Evolutionary conservation across 2,888 invertebrate species (phyloP), one percentile per base, ranked within the genome.

Genomic region (Dilophus febrilis): DNA sequence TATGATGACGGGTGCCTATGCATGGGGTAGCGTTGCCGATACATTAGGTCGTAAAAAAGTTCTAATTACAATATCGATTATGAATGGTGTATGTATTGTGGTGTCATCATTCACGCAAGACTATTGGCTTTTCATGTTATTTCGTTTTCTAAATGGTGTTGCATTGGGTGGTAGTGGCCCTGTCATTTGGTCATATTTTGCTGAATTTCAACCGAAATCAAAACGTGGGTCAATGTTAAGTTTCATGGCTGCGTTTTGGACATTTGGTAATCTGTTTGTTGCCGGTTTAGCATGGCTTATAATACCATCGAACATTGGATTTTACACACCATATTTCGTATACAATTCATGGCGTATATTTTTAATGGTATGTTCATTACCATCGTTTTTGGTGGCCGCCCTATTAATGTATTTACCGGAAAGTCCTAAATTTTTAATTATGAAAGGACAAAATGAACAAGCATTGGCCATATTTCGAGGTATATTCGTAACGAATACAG

Each of bases 191-290:
- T 85, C 90, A 17, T 91, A 91, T 64, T 91, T 87, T 63, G 86
- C 87, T 44, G 91, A 91, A 65, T 91, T 91, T 63, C 90, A 91
- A 64, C 88, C 90, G 42, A 87, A 85, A 64, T 71, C 79, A 49
- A 85, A 83, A 57, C 73, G 91, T 50, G 91, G 91, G 38, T 81
- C 85, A 40, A 90, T 90, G 88, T 67, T 91, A 50, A 87, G 87
- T 51, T 84, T 86, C 58, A 84, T 91, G 80, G 90, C 91, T 43
- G 88, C 88, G 39, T 91, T 90, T 64, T 91, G 91, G 91, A 91
- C 91, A 42, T 73, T 88, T 51, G 91, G 91, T 48, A 90, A 90
- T 60, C 70, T 91, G 48, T 81, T 90, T 55, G 90, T 90, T 42
- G 90, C 91, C 50, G 86, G 90, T 58, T 61, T 77, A 47, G 79